A percentile compares a stretch with the other conserved stretches of the same genome.
Evolutionary conservation across 2,113 vertebrate genomes (phyloP).

Genomic region (Marcusenius ussheri): DNA sequence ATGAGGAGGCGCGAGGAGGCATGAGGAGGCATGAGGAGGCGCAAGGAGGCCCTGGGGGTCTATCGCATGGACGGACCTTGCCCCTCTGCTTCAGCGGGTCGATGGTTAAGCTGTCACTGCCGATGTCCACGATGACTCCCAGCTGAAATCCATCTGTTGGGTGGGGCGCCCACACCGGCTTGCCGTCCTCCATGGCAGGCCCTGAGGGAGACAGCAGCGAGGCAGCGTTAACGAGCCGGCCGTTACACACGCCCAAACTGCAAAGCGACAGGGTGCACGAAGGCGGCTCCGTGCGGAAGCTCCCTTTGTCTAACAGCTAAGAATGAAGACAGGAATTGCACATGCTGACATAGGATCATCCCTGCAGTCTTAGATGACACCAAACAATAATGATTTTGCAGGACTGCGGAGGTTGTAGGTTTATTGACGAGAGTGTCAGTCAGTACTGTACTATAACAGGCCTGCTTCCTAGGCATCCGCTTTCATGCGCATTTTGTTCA

Average conservation of each 20-base stretch:
- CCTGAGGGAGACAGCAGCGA: slow-evolving; percentile 28
- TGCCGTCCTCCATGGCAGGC: slow-evolving; percentile 86
- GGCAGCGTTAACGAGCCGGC: not conserved
- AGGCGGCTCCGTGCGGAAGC: not conserved
- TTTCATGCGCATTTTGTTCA: not conserved
- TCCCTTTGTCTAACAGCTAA: not conserved
- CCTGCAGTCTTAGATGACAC: not conserved
- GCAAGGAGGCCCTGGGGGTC: not conserved
- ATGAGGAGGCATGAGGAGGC: not conserved
- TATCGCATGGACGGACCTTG: slow-evolving; percentile 69
- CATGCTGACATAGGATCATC: not conserved
- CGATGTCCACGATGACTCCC: slow-evolving; percentile 92
- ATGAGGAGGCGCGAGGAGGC: not conserved
- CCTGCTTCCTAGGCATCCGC: not conserved
- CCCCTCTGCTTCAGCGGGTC: slow-evolving; percentile 80
- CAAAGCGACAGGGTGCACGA: not conserved
- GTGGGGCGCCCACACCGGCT: slow-evolving; percentile 97
- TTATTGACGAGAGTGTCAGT: not conserved
- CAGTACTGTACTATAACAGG: not conserved
- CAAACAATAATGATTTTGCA: not conserved
- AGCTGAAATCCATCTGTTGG: slow-evolving; percentile 92
- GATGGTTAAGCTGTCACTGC: slow-evolving; percentile 83
- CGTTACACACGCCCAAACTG: not conserved
- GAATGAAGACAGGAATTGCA: not conserved
- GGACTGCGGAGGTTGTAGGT: not conserved